A percentile compares a stretch with the other conserved stretches of the same genome.
phyloP scores from a whole-genome alignment of 2,113 vertebrate species.

The Fulmarus glacialis region DNA sequence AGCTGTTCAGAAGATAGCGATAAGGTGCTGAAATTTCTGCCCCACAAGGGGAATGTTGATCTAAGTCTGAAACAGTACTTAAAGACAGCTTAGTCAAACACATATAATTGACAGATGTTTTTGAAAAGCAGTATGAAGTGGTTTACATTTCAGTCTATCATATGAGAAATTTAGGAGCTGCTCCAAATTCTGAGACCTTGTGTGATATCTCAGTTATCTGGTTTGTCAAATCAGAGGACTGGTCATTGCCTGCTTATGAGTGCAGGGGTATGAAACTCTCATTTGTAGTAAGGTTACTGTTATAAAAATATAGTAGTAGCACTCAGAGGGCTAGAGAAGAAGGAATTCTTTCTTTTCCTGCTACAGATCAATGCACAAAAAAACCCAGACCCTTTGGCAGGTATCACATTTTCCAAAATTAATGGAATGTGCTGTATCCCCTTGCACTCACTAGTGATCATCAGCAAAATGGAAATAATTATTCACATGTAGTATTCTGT shows the following conservation, averaged over 20 bases:
- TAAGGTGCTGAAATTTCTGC: slow-evolving; percentile 47
- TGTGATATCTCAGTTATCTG: neutral
- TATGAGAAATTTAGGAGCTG: neutral
- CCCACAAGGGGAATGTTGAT: neutral
- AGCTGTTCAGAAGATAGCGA: slow-evolving; percentile 24
- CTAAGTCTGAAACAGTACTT: neutral
- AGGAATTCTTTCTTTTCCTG: neutral
- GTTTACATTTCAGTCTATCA: slow-evolving; percentile 15
- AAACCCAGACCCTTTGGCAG: neutral
- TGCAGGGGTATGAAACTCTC: neutral
- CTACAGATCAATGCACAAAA: neutral
- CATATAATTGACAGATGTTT: slow-evolving; percentile 14
- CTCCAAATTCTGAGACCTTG: neutral
- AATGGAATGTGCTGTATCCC: neutral
- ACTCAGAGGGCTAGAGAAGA: neutral
- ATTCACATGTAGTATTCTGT: neutral
- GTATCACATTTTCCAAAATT: neutral
- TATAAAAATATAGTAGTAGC: neutral
- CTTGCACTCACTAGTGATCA: neutral
- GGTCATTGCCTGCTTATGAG: neutral
- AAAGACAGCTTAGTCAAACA: slow-evolving; percentile 20
- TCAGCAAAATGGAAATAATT: neutral
- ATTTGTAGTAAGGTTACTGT: neutral
- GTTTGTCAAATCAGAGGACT: neutral
- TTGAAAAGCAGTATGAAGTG: neutral